Evolutionary conservation across 1,140 invertebrate genomes (phyloP).

Genomic region (Drosophila dunni): DNA sequence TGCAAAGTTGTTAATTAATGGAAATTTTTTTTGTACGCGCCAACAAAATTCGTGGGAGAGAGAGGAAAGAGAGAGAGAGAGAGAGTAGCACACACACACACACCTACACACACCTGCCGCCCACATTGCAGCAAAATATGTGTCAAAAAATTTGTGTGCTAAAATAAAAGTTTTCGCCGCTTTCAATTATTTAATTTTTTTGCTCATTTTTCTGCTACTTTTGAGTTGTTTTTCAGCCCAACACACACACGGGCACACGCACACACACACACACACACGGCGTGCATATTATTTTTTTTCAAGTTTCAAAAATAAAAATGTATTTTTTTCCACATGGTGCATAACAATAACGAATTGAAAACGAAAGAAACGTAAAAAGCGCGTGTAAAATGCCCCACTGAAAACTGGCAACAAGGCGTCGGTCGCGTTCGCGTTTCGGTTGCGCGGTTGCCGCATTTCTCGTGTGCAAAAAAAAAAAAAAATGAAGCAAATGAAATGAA

Average conservation of each 20-base stretch:
- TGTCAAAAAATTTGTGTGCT: slow-evolving; percentile 36
- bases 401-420: slow-evolving; percentile 36
- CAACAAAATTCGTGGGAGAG: slow-evolving; percentile 9
- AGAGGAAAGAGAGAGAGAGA: neutral
- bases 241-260: no score
- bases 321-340: slow-evolving; percentile 32
- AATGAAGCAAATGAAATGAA: no score
- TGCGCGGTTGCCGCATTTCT: slow-evolving; percentile 46
- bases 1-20: slow-evolving; percentile 78
- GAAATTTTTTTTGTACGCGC: slow-evolving; percentile 42
- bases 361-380: slow-evolving; percentile 8
- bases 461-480: slow-evolving; percentile 1
- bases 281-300: slow-evolving; percentile 13
- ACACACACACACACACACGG: no score
- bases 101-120: neutral
- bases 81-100: neutral
- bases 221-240: slow-evolving; percentile 12
- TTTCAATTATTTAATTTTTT: slow-evolving; percentile 22
- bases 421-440: neutral
- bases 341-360: slow-evolving; percentile 33
- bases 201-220: neutral
- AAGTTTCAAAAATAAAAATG: slow-evolving; percentile 12
- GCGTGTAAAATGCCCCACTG: neutral
- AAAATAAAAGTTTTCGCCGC: slow-evolving; percentile 26
- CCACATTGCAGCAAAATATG: slow-evolving; percentile 29